Base-by-base conservation (phyloP, 2,113 vertebrate genomes). In the Phylloscopus trochilus region DNA sequence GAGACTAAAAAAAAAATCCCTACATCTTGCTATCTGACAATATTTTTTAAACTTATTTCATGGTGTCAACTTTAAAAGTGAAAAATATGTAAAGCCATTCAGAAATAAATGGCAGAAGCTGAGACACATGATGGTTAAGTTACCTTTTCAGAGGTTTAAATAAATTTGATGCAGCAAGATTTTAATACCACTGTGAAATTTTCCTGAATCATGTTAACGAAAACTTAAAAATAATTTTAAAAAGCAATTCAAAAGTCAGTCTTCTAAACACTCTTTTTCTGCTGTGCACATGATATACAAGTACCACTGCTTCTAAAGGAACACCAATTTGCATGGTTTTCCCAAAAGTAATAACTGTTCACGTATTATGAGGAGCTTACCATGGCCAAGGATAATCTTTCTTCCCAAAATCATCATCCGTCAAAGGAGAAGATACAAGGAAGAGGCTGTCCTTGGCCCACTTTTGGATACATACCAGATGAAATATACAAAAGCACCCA, bases 391-490 rank as follows among this genome's bases (percentile, higher is more conserved):
- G 99, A 85, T 98, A 98, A 96, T 99, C 98, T 93, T 97, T 99
- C 89, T 98, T 99, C 47, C 98, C 99, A 91, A 99, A 99, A 97
- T 99, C 98, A 89, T 99, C 99, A 76, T 99, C 99, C 0, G 98
- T 99, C 95, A 98, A 94, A 4, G 99, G 97, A 11, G 99, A 99
- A 92, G 98, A 99, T 4, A 99, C 97, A 70, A 99, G 98, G 97
- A 99, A 99, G 81, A 98, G 97, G 9, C 99, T 99, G 95, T 99
- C 99, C 87, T 98, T 98, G 64, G 99, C 99, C 99, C 99, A 99
- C 75, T 99, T 99, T 86, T 99, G 99, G 79, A 99, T 99, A 75
- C 99, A 99, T 21, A 98, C 98, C 90, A 99, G 97, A 95, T 99
- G 99, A 98, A 99, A 99, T 96, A 99, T 99, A 90, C 98, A 99